Conservation (phyloP, 2,113 vertebrate species). For the Morone chrysops region DNA sequence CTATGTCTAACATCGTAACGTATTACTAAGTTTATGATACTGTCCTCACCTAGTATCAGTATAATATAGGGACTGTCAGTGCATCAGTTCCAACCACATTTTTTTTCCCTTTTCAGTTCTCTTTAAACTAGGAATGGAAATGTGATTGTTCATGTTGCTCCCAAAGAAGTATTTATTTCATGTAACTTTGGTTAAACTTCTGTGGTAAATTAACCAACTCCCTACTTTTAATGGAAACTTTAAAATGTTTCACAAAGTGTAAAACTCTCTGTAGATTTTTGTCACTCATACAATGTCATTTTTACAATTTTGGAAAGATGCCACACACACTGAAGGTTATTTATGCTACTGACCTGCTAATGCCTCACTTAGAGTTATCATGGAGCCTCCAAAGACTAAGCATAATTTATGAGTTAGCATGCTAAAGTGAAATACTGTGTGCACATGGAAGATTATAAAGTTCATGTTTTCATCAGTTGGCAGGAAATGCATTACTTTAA, state of each 20-base stretch:
- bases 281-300: background rate
- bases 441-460: background rate
- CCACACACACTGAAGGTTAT: background rate
- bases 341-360: background rate
- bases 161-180: background rate
- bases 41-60: background rate
- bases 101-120: background rate
- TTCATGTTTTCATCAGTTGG: background rate
- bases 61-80: background rate
- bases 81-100: background rate
- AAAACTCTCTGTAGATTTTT: background rate
- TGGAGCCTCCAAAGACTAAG: background rate
- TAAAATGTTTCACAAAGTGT: background rate
- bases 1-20: background rate
- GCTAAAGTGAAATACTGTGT: background rate
- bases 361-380: slow-evolving; percentile 13
- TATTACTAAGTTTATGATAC: background rate
- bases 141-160: background rate
- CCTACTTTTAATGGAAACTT: background rate
- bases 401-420: background rate
- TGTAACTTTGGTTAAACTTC: background rate
- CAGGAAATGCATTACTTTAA: slow-evolving; percentile 1
- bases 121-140: background rate
- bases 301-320: slow-evolving; percentile 13
- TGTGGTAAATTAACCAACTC: slow-evolving; percentile 3